Evolutionary conservation across 2,888 invertebrate species (phyloP).

Genomic region (Leptogaster cylindrica): DNA sequence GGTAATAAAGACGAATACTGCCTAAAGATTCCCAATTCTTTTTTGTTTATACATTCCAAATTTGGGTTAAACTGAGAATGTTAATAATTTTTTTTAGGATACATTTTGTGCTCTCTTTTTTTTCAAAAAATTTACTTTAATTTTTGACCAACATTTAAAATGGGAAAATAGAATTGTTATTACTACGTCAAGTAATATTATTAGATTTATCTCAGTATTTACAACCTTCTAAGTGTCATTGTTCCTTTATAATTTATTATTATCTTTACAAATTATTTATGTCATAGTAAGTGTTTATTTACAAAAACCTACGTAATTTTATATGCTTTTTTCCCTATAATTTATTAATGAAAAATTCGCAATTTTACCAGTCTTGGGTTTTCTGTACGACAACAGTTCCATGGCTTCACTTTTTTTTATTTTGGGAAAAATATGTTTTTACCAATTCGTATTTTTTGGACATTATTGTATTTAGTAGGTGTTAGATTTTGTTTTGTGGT

Average conservation of each 20-base stretch:
- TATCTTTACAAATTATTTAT: slow-evolving; percentile 2
- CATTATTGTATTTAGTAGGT: too few species aligned
- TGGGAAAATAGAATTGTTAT: background rate
- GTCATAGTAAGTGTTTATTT: background rate
- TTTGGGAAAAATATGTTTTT: too few species aligned
- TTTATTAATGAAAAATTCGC: slow-evolving; percentile 2
- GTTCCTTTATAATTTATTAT: background rate
- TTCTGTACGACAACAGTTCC: background rate
- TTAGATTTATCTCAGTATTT: background rate
- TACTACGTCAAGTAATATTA: slow-evolving; percentile 3
- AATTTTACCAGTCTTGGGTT: background rate
- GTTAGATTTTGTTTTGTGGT: too few species aligned
- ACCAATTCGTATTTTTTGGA: too few species aligned
- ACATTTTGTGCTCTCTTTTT: slow-evolving; percentile 45
- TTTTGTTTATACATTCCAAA: too few species aligned
- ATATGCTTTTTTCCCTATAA: background rate
- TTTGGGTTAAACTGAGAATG: too few species aligned
- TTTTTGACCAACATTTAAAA: slow-evolving; percentile 6
- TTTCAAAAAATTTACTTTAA: background rate
- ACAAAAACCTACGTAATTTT: slow-evolving; percentile 1
- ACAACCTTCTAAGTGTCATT: slow-evolving; percentile 10
- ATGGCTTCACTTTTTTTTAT: too few species aligned
- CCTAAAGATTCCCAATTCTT: too few species aligned
- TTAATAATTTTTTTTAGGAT: slow-evolving; percentile 40
- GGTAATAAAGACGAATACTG: too few species aligned